phyloP scores from a whole-genome alignment of 2,888 invertebrate species.

The Dolichopus griseipennis region DNA sequence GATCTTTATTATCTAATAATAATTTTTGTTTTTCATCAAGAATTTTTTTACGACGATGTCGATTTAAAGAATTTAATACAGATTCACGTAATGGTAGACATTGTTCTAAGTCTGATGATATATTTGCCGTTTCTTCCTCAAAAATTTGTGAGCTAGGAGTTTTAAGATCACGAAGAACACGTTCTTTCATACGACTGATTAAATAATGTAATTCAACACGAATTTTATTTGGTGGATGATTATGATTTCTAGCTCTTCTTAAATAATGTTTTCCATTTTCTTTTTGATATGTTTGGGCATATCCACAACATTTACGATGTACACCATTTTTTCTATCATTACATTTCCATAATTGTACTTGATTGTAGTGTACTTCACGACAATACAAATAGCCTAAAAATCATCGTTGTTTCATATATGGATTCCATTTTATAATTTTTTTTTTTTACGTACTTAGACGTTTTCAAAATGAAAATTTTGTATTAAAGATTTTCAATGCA shows the following conservation, averaged over 20 bases:
- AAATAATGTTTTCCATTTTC: constrained; percentile 2
- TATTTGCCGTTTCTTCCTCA: not conserved
- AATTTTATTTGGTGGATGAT: constrained; percentile 7
- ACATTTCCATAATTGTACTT: not conserved
- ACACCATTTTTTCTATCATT: not conserved
- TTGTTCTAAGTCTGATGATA: not conserved
- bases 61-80: not conserved
- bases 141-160: not conserved
- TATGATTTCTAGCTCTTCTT: constrained; percentile 9
- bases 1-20: too few relatives aligned
- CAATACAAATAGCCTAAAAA: not conserved
- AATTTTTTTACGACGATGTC: not conserved
- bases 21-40: not conserved
- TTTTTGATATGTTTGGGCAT: constrained; percentile 2
- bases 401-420: not conserved
- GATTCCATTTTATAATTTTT: not conserved
- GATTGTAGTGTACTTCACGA: not conserved
- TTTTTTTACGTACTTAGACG: not conserved
- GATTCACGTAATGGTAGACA: not conserved
- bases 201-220: not conserved
- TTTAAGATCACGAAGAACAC: not conserved
- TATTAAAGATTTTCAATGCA: too few relatives aligned
- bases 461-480: not conserved
- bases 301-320: not conserved
- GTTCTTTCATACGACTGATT: not conserved